Percentiles rank a stretch among this genome's conserved stretches.
These are phyloP conservation scores for Halisarca cf. caerulea DNA, from an alignment of 37 sponge, comb jelly and placozoan species.

Conservation along the genomic window DNA sequence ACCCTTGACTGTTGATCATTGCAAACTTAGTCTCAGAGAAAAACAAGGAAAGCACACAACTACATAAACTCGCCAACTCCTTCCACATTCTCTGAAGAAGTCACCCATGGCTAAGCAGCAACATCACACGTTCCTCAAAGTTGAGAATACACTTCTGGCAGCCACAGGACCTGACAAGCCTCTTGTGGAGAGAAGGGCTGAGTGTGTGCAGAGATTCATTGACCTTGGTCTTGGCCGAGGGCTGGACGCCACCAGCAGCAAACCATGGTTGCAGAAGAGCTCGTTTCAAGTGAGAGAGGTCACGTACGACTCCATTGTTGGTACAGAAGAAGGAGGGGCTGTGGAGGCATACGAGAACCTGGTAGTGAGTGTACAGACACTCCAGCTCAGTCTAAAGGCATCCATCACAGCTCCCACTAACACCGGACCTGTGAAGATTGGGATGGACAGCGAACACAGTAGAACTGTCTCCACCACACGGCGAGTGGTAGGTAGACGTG, in stretches of 20 bases:
- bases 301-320: slow-evolving; percentile 23
- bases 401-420: slow-evolving; percentile 29
- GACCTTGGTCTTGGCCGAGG: slow-evolving; percentile 72
- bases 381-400: slow-evolving; percentile 23
- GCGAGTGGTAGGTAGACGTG: slow-evolving; percentile 37
- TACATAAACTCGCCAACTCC: too few relatives aligned
- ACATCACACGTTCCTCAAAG: neutral
- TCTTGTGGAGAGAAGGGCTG: neutral
- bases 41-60: too few relatives aligned
- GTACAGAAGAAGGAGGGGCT: slow-evolving; percentile 61
- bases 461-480: slow-evolving; percentile 28
- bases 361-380: slow-evolving; percentile 31
- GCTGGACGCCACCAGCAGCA: slow-evolving; percentile 50
- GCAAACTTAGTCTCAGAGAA: too few relatives aligned
- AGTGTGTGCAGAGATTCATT: slow-evolving; percentile 24
- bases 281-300: slow-evolving; percentile 62
- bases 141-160: neutral
- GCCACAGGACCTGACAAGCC: neutral
- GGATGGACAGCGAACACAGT: slow-evolving; percentile 42
- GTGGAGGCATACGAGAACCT: slow-evolving; percentile 52
- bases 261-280: slow-evolving; percentile 64
- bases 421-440: slow-evolving; percentile 29
- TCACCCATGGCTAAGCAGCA: neutral
- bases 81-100: neutral
- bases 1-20: too few relatives aligned